A percentile compares a stretch with the other conserved stretches of the same genome.
These are phyloP conservation scores for Pristionchus maxplancki DNA, from an alignment of 2,888 invertebrate species.

Conservation along the genomic window DNA sequence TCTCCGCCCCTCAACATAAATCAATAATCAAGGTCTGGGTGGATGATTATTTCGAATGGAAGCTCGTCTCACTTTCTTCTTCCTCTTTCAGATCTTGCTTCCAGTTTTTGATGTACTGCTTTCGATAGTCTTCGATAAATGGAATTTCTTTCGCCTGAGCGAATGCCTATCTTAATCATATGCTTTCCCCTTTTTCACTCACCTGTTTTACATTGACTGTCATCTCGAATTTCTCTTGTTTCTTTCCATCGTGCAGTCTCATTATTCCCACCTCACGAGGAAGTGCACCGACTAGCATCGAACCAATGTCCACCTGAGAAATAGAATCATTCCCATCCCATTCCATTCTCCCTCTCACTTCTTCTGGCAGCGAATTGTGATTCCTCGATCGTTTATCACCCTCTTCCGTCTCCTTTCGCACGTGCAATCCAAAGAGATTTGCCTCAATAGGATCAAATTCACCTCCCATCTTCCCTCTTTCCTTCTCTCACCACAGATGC, in stretches of 20 bases:
- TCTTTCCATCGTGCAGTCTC: conserved; percentile 14
- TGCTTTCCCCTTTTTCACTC: background rate
- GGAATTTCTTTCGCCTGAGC: background rate
- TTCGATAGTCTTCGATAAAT: background rate
- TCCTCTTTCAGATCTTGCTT: background rate
- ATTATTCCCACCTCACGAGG: background rate
- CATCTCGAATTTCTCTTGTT: conserved; percentile 29
- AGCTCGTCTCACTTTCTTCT: background rate
- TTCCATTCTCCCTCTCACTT: background rate
- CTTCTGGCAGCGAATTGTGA: background rate
- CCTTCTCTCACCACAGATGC: background rate
- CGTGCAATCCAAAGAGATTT: background rate
- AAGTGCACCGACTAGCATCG: background rate
- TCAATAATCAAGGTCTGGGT: background rate
- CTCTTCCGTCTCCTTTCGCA: conserved; percentile 1
- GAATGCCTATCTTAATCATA: background rate
- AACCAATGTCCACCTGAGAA: conserved; percentile 1
- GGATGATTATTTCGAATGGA: background rate
- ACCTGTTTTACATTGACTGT: background rate
- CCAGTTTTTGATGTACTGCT: background rate
- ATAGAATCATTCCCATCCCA: background rate
- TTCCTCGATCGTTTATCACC: background rate
- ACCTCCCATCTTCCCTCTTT: background rate
- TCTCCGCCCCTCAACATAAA: conserved; percentile 9
- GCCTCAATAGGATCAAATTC: background rate